Base-by-base conservation (phyloP, 2,797 vertebrate species). In the Molossus molossus region DNA sequence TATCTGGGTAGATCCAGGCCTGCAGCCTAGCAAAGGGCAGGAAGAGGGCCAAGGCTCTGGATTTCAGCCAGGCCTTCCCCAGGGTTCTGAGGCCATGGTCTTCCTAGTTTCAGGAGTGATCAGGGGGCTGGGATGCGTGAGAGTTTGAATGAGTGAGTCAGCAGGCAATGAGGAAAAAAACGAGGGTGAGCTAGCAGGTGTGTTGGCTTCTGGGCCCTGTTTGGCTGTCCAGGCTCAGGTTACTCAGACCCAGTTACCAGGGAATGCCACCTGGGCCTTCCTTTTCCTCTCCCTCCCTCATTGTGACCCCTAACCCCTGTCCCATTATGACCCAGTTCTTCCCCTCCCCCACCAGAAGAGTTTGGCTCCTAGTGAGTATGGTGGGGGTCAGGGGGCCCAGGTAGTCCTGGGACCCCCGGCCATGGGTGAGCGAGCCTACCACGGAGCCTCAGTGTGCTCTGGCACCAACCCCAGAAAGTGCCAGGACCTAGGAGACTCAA, bases 401-500 rank as follows among this genome's bases (percentile, higher is more conserved):
- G 94, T 77, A 95, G 91, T 65, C 97, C 96, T 97, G 94, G 97
- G 95, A 90, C 67, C 95, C 92, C 80, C 55, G 40, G 96, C 67
- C 92, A 97, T 97, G 97, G 95, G 86, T 95, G 92, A 96, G 27
- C 86, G 0, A 95, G 64, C 45, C 79, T 40, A 95, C 58, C 40
- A 90, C 1, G 25, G 94, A 94, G 94, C 88, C 80, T 94, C 95
- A 13, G 45, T n/a, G 27, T 97, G 96, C 93, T 95, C 97, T 67
- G 91, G 95, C 81, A 87, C 87, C 91, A 96, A 95, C n/a, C 95
- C 94, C 76, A 96, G 87, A 77, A 97, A 85, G 70, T 97, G 97
- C 91, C 97, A 97, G 87, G 97, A 98, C 77, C 91, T 97, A 57
- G 97, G 97, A 93, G 97, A 97, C 76, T 95, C 97, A 0, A 97